Percentiles rank a stretch among this genome's conserved stretches.
phyloP scores from a whole-genome alignment of 2,888 invertebrate genomes.

The Plutella xylostella region DNA sequence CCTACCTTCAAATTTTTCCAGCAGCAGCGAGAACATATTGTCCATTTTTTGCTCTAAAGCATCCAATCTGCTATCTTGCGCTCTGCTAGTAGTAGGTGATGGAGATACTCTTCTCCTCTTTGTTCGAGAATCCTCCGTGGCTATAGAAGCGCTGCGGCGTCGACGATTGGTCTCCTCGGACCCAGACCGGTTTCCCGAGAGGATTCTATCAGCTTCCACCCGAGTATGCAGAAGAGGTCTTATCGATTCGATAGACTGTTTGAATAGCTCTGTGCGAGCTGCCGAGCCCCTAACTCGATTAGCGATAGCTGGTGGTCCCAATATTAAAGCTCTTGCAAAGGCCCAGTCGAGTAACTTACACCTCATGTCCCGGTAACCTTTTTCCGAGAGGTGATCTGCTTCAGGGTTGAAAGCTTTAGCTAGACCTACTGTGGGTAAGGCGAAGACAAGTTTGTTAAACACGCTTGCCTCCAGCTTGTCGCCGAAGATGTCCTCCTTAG shows the following conservation, averaged over 20 bases:
- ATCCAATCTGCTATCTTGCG: background rate
- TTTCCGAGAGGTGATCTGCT: slow-evolving; percentile 17
- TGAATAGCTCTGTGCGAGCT: slow-evolving; percentile 4
- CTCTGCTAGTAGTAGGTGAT: no score
- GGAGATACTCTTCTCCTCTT: background rate
- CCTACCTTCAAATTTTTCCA: background rate
- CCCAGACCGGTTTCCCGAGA: background rate
- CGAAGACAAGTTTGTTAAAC: slow-evolving; percentile 6
- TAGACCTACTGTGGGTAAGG: slow-evolving; percentile 1
- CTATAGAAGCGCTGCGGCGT: background rate
- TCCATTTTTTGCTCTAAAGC: background rate
- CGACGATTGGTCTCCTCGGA: background rate
- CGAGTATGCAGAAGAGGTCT: background rate
- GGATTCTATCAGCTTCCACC: background rate
- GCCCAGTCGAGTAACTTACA: slow-evolving; percentile 18
- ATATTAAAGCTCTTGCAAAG: slow-evolving; percentile 16
- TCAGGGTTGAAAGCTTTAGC: slow-evolving; percentile 2
- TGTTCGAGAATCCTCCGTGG: background rate
- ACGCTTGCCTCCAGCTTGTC: background rate
- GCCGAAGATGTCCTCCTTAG: slow-evolving; percentile 7
- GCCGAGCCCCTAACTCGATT: slow-evolving; percentile 15
- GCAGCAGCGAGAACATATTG: background rate
- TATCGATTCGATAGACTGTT: background rate
- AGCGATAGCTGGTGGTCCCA: slow-evolving; percentile 14
- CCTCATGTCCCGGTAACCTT: slow-evolving; percentile 15